Conservation (phyloP, 2,888 invertebrate genomes). For the Amblyjoppa proteus region DNA sequence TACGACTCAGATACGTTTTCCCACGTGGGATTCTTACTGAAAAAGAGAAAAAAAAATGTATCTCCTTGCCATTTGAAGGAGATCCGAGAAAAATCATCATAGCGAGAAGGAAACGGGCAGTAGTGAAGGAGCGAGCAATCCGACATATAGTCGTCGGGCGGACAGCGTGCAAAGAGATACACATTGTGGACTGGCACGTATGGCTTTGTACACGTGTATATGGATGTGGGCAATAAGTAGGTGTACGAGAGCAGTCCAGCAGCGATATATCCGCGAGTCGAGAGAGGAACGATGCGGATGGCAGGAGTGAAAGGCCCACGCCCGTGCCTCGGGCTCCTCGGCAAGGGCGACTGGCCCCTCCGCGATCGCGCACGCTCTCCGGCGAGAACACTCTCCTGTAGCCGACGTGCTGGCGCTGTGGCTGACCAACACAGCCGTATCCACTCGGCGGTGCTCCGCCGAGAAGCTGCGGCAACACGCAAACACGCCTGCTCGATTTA, state of each 20-base stretch:
- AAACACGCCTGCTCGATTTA: conserved; percentile 45
- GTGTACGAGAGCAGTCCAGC: conserved; percentile 70
- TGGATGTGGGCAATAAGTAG: conserved; percentile 44
- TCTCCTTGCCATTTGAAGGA: not conserved
- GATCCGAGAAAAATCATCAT: not conserved
- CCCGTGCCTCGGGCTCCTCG: conserved; percentile 84
- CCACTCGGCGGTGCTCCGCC: conserved; percentile 43
- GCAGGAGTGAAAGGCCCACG: conserved; percentile 85
- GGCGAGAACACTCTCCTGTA: conserved; percentile 64
- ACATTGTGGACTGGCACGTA: conserved; percentile 21
- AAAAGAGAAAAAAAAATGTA: not conserved
- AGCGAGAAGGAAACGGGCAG: conserved; percentile 31
- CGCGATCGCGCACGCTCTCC: conserved; percentile 70
- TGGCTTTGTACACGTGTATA: conserved; percentile 11
- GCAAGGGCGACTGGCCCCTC: conserved; percentile 84
- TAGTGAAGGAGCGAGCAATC: conserved; percentile 40
- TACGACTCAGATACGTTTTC: not conserved
- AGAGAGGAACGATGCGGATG: conserved; percentile 83
- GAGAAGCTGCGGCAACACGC: conserved; percentile 38
- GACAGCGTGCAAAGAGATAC: conserved; percentile 21
- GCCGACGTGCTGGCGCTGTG: conserved; percentile 56
- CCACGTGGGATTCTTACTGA: not conserved
- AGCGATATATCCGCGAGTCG: conserved; percentile 73
- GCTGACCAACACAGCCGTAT: conserved; percentile 64
- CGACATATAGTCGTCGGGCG: conserved; percentile 16